Evolutionary conservation across 2,113 vertebrate genomes (phyloP).

Genomic region (Micromys minutus): DNA sequence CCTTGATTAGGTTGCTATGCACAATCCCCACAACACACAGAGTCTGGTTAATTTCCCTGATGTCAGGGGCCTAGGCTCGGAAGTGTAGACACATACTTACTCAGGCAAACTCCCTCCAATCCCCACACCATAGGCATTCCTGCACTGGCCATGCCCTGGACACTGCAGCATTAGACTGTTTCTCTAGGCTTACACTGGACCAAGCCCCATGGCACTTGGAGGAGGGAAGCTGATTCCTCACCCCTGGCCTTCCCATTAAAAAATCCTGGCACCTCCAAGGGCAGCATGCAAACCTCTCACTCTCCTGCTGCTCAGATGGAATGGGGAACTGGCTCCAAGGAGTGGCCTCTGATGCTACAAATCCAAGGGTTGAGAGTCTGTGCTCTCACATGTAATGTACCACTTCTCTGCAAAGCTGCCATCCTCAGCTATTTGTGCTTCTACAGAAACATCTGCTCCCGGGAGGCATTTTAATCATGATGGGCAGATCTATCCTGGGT

Average conservation of each 20-base stretch:
- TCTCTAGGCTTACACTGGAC: not conserved
- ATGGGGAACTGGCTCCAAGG: not conserved
- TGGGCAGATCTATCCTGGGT: constrained; percentile 18
- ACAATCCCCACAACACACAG: constrained; percentile 59
- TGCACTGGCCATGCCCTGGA: not conserved
- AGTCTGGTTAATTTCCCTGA: constrained; percentile 69
- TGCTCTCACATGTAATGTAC: not conserved
- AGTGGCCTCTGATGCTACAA: not conserved
- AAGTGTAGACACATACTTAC: not conserved
- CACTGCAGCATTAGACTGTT: not conserved
- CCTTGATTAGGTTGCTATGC: constrained; percentile 63
- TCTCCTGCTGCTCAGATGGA: not conserved
- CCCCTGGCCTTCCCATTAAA: not conserved
- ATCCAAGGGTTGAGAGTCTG: not conserved
- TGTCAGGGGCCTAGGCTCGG: not conserved
- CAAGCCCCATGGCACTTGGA: not conserved
- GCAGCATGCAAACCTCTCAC: not conserved
- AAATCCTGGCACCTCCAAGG: not conserved
- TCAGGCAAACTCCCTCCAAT: not conserved
- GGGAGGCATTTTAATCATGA: constrained; percentile 19
- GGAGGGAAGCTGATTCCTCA: not conserved
- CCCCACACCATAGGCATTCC: not conserved
- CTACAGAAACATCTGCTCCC: not conserved
- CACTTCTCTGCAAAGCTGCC: not conserved
- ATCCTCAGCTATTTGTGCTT: constrained; percentile 9